Evolutionary conservation across 2,113 vertebrate genomes (phyloP).

Genomic region (Anoura caudifer): DNA sequence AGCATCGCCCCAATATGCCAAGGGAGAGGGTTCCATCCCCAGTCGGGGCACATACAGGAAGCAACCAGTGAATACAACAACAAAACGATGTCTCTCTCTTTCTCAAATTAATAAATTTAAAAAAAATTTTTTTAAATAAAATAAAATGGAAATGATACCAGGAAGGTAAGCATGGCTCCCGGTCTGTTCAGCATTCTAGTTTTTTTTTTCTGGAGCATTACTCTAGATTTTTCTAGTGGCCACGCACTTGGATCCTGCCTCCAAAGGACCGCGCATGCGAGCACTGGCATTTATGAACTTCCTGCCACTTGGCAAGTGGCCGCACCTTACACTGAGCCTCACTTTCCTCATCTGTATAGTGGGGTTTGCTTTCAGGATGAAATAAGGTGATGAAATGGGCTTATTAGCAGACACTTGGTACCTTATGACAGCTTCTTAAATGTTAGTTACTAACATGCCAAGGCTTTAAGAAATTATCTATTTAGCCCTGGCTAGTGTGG

Average conservation of each 20-base stretch:
- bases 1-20: too few relatives aligned
- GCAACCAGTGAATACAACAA: too few relatives aligned
- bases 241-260: neutral
- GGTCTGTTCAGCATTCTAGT: too few relatives aligned
- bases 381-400: neutral
- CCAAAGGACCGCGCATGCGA: neutral
- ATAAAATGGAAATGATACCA: neutral
- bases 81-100: too few relatives aligned
- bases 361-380: neutral
- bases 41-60: too few relatives aligned
- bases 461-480: neutral
- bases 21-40: too few relatives aligned
- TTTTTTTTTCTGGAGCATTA: neutral
- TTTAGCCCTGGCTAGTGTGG: too few relatives aligned
- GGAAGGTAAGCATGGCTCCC: neutral
- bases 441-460: neutral
- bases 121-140: too few relatives aligned
- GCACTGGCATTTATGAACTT: neutral
- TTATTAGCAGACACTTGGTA: neutral
- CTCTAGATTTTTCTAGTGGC: too few relatives aligned
- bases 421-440: accelerated
- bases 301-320: neutral
- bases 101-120: too few relatives aligned
- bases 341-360: neutral
- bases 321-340: neutral